These are phyloP conservation scores for Thalpophila matura DNA, from an alignment of 2,888 invertebrate species.

Conservation along the genomic window DNA sequence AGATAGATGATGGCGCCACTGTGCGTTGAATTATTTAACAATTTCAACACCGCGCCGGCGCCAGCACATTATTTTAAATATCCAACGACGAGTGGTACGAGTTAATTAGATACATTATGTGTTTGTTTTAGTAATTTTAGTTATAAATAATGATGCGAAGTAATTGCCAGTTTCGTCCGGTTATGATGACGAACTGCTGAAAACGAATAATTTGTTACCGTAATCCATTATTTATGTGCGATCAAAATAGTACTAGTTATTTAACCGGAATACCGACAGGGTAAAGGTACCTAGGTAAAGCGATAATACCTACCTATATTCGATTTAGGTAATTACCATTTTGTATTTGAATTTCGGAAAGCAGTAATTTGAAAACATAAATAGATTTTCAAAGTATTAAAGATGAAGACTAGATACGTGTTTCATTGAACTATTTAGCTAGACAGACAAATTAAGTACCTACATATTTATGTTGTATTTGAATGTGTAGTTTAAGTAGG, in stretches of 20 bases:
- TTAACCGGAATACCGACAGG: too few relatives aligned
- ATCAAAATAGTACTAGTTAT: too few relatives aligned
- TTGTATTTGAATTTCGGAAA: neutral
- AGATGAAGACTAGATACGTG: neutral
- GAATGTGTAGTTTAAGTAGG: too few relatives aligned
- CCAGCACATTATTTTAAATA: conserved; percentile 45
- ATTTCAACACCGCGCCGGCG: conserved; percentile 43
- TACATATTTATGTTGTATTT: too few relatives aligned
- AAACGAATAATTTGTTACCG: neutral
- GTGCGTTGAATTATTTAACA: conserved; percentile 56
- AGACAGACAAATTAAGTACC: neutral
- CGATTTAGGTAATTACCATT: neutral
- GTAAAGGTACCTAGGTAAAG: too few relatives aligned
- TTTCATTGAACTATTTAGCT: conserved; percentile 3
- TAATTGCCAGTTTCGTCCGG: conserved; percentile 15
- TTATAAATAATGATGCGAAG: conserved; percentile 9
- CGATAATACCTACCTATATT: too few relatives aligned
- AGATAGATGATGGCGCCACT: conserved; percentile 57
- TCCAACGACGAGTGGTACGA: conserved; percentile 14
- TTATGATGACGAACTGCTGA: neutral
- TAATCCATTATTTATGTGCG: neutral
- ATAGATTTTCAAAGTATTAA: conserved; percentile 3
- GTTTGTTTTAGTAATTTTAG: conserved; percentile 36
- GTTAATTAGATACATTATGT: conserved; percentile 30
- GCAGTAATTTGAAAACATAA: conserved; percentile 14